phyloP scores from a whole-genome alignment of 1,140 invertebrate species.

The Hypsibius dujardini region DNA sequence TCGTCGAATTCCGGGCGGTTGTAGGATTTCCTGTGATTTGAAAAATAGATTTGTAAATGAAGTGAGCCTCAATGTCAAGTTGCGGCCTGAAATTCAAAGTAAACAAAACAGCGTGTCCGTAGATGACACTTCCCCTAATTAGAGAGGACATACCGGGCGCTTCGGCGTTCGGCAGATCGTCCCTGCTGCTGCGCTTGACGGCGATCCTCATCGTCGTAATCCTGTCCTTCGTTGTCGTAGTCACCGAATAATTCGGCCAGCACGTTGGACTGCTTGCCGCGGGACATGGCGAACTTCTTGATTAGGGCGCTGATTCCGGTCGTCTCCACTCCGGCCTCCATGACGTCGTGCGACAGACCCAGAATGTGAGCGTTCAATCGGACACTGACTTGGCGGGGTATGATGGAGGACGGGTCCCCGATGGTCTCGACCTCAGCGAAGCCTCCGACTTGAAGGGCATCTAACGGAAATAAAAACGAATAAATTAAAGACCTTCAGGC shows the following conservation, averaged over 20 bases:
- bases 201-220: background rate
- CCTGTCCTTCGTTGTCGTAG: background rate
- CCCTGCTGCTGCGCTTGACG: no score
- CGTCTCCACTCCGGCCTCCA: constrained; percentile 11
- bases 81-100: no score
- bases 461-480: background rate
- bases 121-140: no score
- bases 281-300: background rate
- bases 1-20: constrained; percentile 14
- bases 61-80: background rate
- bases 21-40: no score
- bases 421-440: background rate
- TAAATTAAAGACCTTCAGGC: no score
- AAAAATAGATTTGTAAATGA: background rate
- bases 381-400: background rate
- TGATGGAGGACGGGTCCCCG: background rate
- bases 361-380: constrained; percentile 5
- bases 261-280: background rate
- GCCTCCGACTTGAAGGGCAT: background rate
- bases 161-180: no score
- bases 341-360: background rate
- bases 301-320: background rate
- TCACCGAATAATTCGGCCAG: constrained; percentile 1
- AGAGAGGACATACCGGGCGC: no score
- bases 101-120: no score